Evolutionary conservation across 1,140 invertebrate species (phyloP), one percentile per base, ranked within the genome.

Genomic region (Belonocnema kinseyi): DNA sequence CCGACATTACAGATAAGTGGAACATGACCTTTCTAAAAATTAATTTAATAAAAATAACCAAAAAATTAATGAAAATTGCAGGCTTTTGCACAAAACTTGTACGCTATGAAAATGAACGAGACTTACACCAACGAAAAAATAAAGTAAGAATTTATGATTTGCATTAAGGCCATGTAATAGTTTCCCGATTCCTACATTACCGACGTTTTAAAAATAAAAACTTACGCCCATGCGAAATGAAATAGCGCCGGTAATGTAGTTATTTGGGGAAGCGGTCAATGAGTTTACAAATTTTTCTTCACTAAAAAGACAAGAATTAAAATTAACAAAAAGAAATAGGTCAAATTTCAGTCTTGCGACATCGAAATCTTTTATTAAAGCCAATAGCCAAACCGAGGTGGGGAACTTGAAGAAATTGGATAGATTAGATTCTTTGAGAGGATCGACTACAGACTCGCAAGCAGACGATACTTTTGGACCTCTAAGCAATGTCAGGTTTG

Each of bases 281-380:
- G 54, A 19, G 3, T 8, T 56, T 19, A 56, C 3, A n/a, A 56
- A 17, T 3, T 0, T 19, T 56, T 17, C 10, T 10, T 53, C 0
- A n/a, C 5, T 56, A 61, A 14, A 21, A 72, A 40, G 8, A 50
- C 12, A 8, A 46, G 6, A 17, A 73, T 12, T 73, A 16, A 7
- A 8, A 8, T 10, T 40, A 33, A 40, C 14, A 52, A 26, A 7
- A 33, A 33, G 46, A 72, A 53, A 80, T 46, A 75, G 40, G 40
- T 75, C 77, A 76, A 80, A 77, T 87, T 85, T 72, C 70, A 93
- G 92, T 81, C 88, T 96, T 90, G 93, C 94, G 50, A 95, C 95
- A n/a, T 97, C 96, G 0, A 97, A 97, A 87, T 96, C 96, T 2
- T 97, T 97, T 85, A 97, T 98, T 83, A 97, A 97, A 91, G 96